Base-by-base conservation (phyloP, 2,113 vertebrate species). In the Pollimyrus isidori region DNA sequence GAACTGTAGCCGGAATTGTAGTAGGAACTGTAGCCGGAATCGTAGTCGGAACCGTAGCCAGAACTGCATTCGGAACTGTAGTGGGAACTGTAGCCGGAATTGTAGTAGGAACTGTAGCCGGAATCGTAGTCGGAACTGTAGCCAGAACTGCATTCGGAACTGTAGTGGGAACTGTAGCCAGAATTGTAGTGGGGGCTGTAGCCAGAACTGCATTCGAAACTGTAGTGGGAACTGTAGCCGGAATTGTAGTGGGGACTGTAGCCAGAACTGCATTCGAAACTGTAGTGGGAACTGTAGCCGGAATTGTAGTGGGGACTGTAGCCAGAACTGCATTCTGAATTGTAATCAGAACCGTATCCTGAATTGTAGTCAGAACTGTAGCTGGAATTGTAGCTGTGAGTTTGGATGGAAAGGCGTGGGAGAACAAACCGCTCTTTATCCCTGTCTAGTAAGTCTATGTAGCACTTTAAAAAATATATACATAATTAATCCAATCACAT, bases 401-500 rank as follows among this genome's bases (percentile, higher is more conserved):
- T n/a, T 4, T 0, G 3, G 30, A 30, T 26, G n/a, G 30, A 35
- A 19, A 11, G n/a, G 19, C 6, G 0, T 39, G 4, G 26, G 50
- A 19, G n/a, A 48, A 35, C 88, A 92, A 90, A 86, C 52, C 90
- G 80, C 2, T 86, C 87, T 90, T 76, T 85, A 7, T 87, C 85
- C 7, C 26, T 48, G 26, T 15, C 9, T 53, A 48, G 30, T 26
- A 53, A 53, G 50, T 30, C 50, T 35, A 48, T n/a, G 62, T 65
- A 65, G 62, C 62, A 65, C 62, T 39, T 82, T 82, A 42, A 82
- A 50, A n/a, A 86, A 86, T n/a, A 62, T 62, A 62, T 62, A 35
- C 84, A 73, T 87, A 93, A 93, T 94, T 94, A 93, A 93, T 91
- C 89, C 92, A 91, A 91, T 91, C 49, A 42, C 82, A 89, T 92